These are phyloP conservation scores for Brachirus orientalis DNA, from an alignment of 2,113 vertebrate genomes.

Conservation along the genomic window DNA sequence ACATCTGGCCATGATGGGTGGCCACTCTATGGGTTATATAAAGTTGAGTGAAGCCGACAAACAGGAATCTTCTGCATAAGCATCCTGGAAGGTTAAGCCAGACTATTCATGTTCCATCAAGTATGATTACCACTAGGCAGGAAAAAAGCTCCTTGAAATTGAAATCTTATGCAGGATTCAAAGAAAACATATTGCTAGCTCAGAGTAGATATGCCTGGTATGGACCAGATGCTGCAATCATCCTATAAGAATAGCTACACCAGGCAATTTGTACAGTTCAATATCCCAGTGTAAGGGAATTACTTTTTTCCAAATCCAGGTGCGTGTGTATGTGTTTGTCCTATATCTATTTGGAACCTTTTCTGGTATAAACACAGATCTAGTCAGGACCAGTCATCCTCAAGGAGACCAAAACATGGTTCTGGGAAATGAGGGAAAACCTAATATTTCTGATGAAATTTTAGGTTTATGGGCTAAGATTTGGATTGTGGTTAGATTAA, in stretches of 20 bases:
- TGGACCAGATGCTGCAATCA: constrained; percentile 47
- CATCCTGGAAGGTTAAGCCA: constrained; percentile 51
- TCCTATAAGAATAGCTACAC: constrained; percentile 49
- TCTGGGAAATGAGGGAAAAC: no score
- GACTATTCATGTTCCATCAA: constrained; percentile 56
- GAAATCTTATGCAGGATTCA: constrained; percentile 68
- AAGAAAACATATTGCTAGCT: constrained; percentile 60
- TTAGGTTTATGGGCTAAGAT: no score
- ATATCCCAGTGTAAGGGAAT: constrained; percentile 30
- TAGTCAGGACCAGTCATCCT: no score
- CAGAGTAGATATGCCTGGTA: constrained; percentile 23
- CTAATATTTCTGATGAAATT: no score
- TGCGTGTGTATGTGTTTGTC: constrained; percentile 15
- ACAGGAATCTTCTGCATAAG: constrained; percentile 45
- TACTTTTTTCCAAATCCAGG: constrained; percentile 39
- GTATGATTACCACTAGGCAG: constrained; percentile 56
- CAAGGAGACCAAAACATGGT: no score
- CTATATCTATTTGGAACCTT: no score
- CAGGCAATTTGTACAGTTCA: constrained; percentile 51
- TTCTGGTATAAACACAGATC: no score
- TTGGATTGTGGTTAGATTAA: no score
- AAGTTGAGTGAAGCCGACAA: constrained; percentile 61
- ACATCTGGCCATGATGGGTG: constrained; percentile 76
- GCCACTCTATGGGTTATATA: constrained; percentile 63
- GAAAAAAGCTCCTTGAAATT: constrained; percentile 77